Evolutionary conservation across 2,888 invertebrate species (phyloP), one percentile per base, ranked within the genome.

Genomic region (Dysmachus trigonus): DNA sequence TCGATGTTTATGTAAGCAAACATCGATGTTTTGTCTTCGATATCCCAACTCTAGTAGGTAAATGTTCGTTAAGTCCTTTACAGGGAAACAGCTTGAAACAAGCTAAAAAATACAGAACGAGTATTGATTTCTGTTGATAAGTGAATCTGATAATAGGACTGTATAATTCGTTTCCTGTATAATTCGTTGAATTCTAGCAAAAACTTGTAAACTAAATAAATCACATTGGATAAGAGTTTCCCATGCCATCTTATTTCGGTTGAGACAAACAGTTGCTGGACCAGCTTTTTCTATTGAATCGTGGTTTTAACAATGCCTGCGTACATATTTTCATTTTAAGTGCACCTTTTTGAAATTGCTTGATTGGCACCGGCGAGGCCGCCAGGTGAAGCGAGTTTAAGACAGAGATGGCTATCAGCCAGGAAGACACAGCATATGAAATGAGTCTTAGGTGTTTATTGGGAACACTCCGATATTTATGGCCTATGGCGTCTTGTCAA

Each of bases 401-500:
- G 62, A 8, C 10, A 8, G 62, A 62, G 62, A 62, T 62, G 62
- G 8, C 53, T 62, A 62, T 62, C 62, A 62, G 62, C 62, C 62
- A 62, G 62, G 79, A 79, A 47, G 79, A 79, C 47, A 51, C 51
- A 18, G 47, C 79, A 79, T 47, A 79, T 79, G 41, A 79, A 79
- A 51, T 51, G 47, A 41, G 35, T n/a, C 62, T 35, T 53, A 33
- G 62, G 35, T 62, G 62, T 35, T 53, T 51, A 51, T 79, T 47
- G 79, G 38, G 51, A 79, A 51, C 51, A 51, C 76, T 51, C 10
- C 30, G 47, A 79, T 51, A 79, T 79, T 87, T 87, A 85, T 85
- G 38, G 73, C 85, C 85, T 76, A 74, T 84, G 72, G 77, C 77
- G 15, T 77, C 83, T 83, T 87, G 87, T 87, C 87, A 87, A 87